Evolutionary conservation across 2,113 vertebrate species (phyloP).

Genomic region (Myotis lucifugus): DNA sequence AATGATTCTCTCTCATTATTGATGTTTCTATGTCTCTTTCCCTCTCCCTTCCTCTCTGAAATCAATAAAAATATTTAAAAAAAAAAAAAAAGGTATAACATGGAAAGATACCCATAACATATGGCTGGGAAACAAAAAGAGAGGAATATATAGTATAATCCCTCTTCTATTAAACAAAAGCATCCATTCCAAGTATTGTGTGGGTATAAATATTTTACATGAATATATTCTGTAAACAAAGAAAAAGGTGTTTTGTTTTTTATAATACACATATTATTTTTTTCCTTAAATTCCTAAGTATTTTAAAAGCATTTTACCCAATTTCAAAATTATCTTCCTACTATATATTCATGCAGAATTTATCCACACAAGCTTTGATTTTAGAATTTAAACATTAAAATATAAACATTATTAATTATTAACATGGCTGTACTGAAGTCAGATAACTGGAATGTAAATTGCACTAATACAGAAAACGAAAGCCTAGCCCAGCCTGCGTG

Average conservation of each 20-base stretch:
- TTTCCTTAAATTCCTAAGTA: constrained; percentile 4
- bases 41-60: no score
- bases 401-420: not conserved
- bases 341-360: not conserved
- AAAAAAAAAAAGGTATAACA: not conserved
- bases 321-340: not conserved
- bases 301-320: constrained; percentile 38
- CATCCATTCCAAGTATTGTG: constrained; percentile 23
- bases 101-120: not conserved
- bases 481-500: not conserved
- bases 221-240: not conserved
- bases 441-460: not conserved
- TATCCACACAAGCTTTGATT: constrained; percentile 5
- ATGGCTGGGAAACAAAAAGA: not conserved
- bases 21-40: no score
- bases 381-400: not conserved
- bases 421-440: not conserved
- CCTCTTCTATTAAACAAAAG: constrained; percentile 5
- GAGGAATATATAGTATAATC: not conserved
- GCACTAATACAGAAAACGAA: not conserved
- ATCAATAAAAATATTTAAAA: no score
- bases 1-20: no score
- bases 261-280: not conserved
- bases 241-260: constrained; percentile 4
- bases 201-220: not conserved